Evolutionary conservation across 2,888 invertebrate species (phyloP).

Genomic region (Patella ulyssiponensis): DNA sequence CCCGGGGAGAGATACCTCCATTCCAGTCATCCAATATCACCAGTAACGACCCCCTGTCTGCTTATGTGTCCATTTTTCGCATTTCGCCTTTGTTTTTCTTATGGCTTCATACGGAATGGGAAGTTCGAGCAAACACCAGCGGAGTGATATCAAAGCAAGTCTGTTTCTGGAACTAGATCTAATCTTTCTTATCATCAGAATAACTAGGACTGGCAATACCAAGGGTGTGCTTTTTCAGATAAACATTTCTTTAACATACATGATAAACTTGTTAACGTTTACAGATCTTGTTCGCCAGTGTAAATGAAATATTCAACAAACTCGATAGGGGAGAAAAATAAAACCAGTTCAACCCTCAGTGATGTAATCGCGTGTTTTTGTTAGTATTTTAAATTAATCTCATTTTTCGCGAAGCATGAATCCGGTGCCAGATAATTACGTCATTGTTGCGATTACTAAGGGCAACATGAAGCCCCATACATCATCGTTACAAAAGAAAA

Average conservation of each 20-base stretch:
- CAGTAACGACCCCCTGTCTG: no score
- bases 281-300: neutral
- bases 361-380: no score
- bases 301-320: no score
- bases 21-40: no score
- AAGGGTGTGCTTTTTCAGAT: neutral
- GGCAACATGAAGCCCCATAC: neutral
- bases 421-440: conserved; percentile 1
- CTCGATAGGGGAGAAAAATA: no score
- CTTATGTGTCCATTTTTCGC: no score
- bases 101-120: no score
- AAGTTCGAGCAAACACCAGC: neutral
- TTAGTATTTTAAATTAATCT: no score
- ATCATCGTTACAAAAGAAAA: neutral
- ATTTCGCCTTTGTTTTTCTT: no score
- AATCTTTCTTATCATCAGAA: conserved; percentile 5
- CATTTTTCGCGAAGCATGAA: no score
- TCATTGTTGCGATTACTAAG: neutral
- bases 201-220: neutral
- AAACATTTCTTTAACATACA: conserved; percentile 1
- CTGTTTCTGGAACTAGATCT: conserved; percentile 1
- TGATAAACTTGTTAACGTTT: conserved; percentile 2
- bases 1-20: no score
- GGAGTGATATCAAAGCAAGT: neutral
- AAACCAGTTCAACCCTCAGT: no score